Conservation (phyloP, 2,113 vertebrate species). For the Sula dactylatra region DNA sequence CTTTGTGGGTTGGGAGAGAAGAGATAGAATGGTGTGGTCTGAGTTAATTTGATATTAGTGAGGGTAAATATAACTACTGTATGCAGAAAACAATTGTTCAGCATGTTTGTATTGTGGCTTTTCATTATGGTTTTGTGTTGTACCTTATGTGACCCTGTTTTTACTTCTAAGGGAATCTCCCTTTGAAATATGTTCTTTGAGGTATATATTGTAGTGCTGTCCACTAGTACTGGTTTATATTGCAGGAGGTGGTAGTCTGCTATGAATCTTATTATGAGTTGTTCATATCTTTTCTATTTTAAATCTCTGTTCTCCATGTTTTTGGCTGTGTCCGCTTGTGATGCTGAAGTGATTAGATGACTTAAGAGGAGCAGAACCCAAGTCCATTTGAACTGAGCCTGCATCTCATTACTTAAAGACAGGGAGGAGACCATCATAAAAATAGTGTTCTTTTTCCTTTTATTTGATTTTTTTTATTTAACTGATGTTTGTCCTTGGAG, state of each 20-base stretch:
- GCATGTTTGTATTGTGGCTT: neutral
- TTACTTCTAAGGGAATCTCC: neutral
- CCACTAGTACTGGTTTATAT: neutral
- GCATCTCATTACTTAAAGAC: rapidly evolving
- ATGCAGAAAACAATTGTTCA: neutral
- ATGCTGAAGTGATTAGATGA: neutral
- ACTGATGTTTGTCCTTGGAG: neutral
- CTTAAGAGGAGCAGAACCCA: neutral
- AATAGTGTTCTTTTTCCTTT: rapidly evolving
- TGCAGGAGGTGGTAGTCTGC: neutral
- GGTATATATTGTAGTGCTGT: neutral
- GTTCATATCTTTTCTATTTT: neutral
- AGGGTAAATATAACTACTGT: neutral
- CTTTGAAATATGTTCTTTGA: neutral
- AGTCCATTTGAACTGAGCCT: neutral
- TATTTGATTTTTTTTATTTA: neutral
- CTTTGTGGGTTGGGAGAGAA: neutral
- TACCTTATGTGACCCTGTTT: neutral
- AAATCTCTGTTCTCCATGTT: neutral
- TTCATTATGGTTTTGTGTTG: neutral
- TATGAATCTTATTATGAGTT: neutral
- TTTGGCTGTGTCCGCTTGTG: neutral
- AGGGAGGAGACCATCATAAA: rapidly evolving
- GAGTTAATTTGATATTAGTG: neutral
- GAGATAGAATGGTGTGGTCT: neutral